Evolutionary conservation across 2,888 invertebrate species (phyloP).

Genomic region (Apodemia hepburni): DNA sequence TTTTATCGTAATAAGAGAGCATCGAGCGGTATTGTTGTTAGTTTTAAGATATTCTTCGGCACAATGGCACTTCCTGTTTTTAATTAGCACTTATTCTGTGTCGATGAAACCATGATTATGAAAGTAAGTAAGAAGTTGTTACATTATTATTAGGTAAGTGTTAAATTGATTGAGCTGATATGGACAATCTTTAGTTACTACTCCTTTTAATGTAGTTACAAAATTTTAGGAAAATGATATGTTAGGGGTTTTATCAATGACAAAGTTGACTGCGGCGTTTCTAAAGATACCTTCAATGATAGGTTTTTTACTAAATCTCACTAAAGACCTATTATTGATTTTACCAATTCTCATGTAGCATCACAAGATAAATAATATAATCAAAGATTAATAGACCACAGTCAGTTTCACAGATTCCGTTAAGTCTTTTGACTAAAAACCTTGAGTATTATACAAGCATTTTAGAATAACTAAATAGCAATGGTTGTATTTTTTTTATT

Average conservation of each 20-base stretch:
- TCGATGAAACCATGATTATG: conserved; percentile 77
- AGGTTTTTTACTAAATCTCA: conserved; percentile 43
- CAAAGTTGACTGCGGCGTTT: conserved; percentile 76
- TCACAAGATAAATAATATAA: conserved; percentile 48
- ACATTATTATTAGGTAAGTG: conserved; percentile 77
- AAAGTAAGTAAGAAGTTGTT: conserved; percentile 57
- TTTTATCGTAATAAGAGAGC: conserved; percentile 78
- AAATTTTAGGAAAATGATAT: conserved; percentile 75
- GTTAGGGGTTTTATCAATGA: conserved; percentile 79
- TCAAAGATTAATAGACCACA: conserved; percentile 61
- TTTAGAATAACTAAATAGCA: conserved; percentile 47
- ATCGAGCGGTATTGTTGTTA: conserved; percentile 79
- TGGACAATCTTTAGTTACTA: conserved; percentile 80
- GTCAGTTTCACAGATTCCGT: conserved; percentile 41
- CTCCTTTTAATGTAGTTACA: conserved; percentile 70
- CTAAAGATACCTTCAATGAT: conserved; percentile 45
- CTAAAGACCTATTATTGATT: conserved; percentile 46
- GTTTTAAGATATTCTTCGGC: conserved; percentile 78
- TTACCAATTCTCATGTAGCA: conserved; percentile 43
- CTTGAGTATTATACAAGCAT: conserved; percentile 68
- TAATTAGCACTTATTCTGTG: conserved; percentile 80
- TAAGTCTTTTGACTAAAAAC: conserved; percentile 44
- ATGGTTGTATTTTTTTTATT: conserved; percentile 47
- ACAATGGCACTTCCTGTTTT: conserved; percentile 80
- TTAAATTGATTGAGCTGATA: conserved; percentile 77